Percentiles rank a stretch among this genome's conserved stretches.
phyloP scores from a whole-genome alignment of 2,888 invertebrate species.

The Drosophila ustulata region DNA sequence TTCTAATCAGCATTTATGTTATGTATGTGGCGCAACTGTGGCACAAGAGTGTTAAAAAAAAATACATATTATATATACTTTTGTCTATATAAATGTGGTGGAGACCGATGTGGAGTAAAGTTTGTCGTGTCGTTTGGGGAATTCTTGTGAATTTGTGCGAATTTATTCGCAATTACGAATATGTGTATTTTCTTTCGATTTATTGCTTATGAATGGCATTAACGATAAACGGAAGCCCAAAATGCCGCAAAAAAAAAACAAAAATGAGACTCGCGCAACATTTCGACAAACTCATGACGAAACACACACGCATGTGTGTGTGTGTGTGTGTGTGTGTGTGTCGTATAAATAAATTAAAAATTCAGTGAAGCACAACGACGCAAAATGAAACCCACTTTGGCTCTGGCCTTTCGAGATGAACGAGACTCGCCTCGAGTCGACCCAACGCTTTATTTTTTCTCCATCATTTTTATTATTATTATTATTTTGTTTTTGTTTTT shows the following conservation, averaged over 20 bases:
- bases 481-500: slow-evolving; percentile 17
- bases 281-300: slow-evolving; percentile 46
- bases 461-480: slow-evolving; percentile 32
- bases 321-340: slow-evolving; percentile 22
- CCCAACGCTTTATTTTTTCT: slow-evolving; percentile 32
- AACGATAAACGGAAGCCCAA: slow-evolving; percentile 51
- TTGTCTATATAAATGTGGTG: not conserved
- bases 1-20: slow-evolving; percentile 15
- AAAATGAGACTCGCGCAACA: slow-evolving; percentile 1
- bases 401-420: slow-evolving; percentile 43
- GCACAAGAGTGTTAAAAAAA: slow-evolving; percentile 5
- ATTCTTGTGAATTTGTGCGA: slow-evolving; percentile 8
- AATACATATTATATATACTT: not conserved
- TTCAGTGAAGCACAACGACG: slow-evolving; percentile 70
- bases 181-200: slow-evolving; percentile 38
- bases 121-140: slow-evolving; percentile 1
- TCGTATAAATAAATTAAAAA: slow-evolving; percentile 71
- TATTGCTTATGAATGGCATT: slow-evolving; percentile 45
- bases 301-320: slow-evolving; percentile 19
- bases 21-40: slow-evolving; percentile 16
- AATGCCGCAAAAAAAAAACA: slow-evolving; percentile 29
- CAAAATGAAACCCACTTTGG: slow-evolving; percentile 60
- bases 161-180: slow-evolving; percentile 49
- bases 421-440: slow-evolving; percentile 27
- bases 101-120: not conserved